Evolutionary conservation across 1,140 invertebrate species (phyloP).

Genomic region (Frieseomelitta varia): DNA sequence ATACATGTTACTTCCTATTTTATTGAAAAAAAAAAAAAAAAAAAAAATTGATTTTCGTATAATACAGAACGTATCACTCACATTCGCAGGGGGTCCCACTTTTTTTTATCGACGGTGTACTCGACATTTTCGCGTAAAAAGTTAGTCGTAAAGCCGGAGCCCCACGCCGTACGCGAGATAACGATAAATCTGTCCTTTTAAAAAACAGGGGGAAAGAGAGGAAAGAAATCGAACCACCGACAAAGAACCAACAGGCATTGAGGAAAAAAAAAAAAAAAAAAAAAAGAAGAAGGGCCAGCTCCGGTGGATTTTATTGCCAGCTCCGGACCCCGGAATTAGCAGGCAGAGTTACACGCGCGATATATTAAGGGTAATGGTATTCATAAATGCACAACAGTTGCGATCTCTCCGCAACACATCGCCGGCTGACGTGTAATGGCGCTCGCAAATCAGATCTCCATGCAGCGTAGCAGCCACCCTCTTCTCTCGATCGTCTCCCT

Average conservation of each 20-base stretch:
- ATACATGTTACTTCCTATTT: too few species aligned
- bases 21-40: too few species aligned
- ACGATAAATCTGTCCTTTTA: not conserved
- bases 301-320: constrained; percentile 67
- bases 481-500: constrained; percentile 24
- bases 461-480: not conserved
- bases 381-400: constrained; percentile 79
- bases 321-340: constrained; percentile 67
- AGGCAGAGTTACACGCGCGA: constrained; percentile 67
- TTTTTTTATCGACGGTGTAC: not conserved
- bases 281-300: too few species aligned
- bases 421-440: constrained; percentile 66
- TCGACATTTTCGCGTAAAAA: not conserved
- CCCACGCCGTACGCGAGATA: too few species aligned
- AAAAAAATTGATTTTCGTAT: too few species aligned
- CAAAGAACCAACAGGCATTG: not conserved
- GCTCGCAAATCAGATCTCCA: constrained; percentile 76
- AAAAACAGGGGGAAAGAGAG: not conserved
- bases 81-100: too few species aligned
- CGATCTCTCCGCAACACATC: constrained; percentile 62
- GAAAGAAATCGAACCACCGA: not conserved
- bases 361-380: constrained; percentile 79
- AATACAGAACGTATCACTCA: too few species aligned
- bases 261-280: not conserved
- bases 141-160: not conserved